A percentile compares a stretch with the other conserved stretches of the same genome.
These are phyloP conservation scores for Simalia tracyae DNA, from an alignment of 2,797 vertebrate genomes.

Conservation along the genomic window DNA sequence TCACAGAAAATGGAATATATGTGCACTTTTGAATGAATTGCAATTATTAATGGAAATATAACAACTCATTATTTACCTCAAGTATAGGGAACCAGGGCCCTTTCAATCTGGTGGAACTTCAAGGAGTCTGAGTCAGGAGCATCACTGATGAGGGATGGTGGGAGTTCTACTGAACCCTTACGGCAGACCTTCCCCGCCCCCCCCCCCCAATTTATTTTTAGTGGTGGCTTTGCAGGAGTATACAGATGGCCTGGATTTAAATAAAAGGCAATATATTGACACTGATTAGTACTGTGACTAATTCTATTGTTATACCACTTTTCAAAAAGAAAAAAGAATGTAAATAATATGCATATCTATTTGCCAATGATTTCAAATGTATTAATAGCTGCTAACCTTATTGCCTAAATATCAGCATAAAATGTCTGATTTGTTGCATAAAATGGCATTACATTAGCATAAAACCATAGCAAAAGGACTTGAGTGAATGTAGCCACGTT, in stretches of 20 bases:
- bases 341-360: not conserved
- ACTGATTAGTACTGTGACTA: not conserved
- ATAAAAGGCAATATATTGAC: not conserved
- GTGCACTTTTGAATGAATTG: not conserved
- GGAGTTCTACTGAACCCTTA: too few species aligned
- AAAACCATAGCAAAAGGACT: not conserved
- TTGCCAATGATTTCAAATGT: not conserved
- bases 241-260: not conserved
- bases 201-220: not conserved
- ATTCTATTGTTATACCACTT: not conserved
- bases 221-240: not conserved
- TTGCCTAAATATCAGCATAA: not conserved
- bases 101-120: not conserved
- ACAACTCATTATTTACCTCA: not conserved
- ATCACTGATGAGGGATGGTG: too few species aligned
- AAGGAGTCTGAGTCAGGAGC: not conserved
- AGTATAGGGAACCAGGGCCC: not conserved
- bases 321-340: not conserved
- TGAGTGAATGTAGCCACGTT: not conserved
- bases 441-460: not conserved
- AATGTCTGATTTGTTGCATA: not conserved
- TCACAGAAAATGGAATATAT: not conserved
- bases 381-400: not conserved
- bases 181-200: not conserved
- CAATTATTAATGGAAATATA: not conserved